phyloP scores from a whole-genome alignment of 2,113 vertebrate genomes.

The Pithys albifrons region DNA sequence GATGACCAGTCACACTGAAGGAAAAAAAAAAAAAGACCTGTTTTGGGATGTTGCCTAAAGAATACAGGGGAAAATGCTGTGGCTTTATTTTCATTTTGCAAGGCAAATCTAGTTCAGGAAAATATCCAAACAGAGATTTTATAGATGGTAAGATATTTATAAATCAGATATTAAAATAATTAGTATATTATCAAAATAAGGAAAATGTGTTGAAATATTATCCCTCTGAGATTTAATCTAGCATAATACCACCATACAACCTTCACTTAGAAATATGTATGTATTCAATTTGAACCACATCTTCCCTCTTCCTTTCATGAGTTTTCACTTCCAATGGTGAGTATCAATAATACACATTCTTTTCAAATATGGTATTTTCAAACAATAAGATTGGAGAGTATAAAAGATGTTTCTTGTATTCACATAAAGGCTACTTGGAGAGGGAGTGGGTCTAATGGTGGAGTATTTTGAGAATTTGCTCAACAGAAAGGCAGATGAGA shows the following conservation, averaged over 20 bases:
- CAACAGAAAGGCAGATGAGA: constrained; percentile 76
- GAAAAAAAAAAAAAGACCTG: not conserved
- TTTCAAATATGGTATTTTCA: not conserved
- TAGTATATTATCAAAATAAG: not conserved
- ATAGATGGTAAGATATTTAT: constrained; percentile 39
- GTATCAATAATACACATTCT: not conserved
- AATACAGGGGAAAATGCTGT: not conserved
- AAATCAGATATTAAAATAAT: constrained; percentile 43
- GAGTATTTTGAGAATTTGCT: constrained; percentile 79
- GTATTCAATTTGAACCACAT: not conserved
- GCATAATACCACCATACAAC: not conserved
- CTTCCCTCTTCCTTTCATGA: not conserved
- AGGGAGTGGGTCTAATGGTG: constrained; percentile 75
- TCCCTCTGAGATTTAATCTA: not conserved
- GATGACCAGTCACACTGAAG: not conserved
- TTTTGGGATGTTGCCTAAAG: not conserved
- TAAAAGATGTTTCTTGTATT: constrained; percentile 10
- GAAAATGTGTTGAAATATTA: not conserved
- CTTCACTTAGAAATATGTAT: not conserved
- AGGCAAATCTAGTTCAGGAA: not conserved
- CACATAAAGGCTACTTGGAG: constrained; percentile 59
- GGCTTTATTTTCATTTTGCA: not conserved
- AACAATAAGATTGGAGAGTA: not conserved
- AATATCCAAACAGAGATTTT: not conserved
- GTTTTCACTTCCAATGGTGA: not conserved